Percentiles rank a stretch among this genome's conserved stretches.
Evolutionary conservation across 2,113 vertebrate genomes (phyloP).

Genomic region (Mesocricetus auratus): DNA sequence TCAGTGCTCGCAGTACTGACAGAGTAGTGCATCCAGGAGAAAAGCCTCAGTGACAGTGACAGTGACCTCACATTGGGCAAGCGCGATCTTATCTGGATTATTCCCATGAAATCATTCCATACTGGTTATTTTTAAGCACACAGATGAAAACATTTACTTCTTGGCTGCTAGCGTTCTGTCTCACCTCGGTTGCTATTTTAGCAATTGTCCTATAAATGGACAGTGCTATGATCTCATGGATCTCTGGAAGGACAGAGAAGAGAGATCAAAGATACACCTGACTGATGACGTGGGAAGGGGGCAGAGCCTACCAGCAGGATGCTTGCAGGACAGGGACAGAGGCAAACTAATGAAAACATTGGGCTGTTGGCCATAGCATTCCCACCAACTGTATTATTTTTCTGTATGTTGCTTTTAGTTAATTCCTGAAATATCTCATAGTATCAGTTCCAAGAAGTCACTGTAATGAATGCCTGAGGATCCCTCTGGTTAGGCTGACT

Average conservation of each 20-base stretch:
- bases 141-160: conserved; percentile 64
- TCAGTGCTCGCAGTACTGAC: background rate
- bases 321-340: conserved; percentile 11
- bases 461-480: background rate
- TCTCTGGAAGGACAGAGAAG: background rate
- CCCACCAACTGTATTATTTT: conserved; percentile 1
- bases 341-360: background rate
- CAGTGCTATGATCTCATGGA: conserved; percentile 56
- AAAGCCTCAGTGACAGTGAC: too few species aligned
- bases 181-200: conserved; percentile 76
- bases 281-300: background rate
- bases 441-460: background rate
- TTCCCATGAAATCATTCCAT: conserved; percentile 65
- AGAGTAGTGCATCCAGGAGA: background rate
- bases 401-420: background rate
- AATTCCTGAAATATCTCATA: background rate
- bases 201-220: conserved; percentile 71
- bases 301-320: background rate
- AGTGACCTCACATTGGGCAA: background rate
- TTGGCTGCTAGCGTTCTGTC: conserved; percentile 59
- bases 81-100: conserved; percentile 37
- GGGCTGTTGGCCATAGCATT: background rate
- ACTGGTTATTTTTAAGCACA: conserved; percentile 77
- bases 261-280: background rate
- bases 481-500: background rate